Base-by-base conservation (phyloP, 2,113 vertebrate genomes). In the Austrofundulus limnaeus region DNA sequence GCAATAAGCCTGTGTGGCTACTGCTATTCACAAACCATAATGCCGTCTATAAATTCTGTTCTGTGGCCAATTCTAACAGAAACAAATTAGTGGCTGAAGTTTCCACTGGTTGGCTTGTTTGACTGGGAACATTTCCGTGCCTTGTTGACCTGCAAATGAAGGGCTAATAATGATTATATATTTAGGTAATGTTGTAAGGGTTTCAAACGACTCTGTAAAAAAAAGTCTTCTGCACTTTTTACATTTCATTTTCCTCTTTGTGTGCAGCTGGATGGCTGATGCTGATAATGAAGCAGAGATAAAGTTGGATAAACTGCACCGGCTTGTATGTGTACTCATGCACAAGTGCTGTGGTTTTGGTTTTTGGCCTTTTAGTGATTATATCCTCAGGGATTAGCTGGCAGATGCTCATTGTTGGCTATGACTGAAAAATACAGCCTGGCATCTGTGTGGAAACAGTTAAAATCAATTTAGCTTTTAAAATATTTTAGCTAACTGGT, bases 11-110 rank as follows among this genome's bases (percentile, higher is more conserved):
- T 17, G 25, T 41, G 46, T 64, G 69, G 75, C 80, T 75, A 50
- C 51, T 70, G 58, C 76, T 60, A 70, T 85, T 86, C 70, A 73
- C 48, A 72, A 52, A 28, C 54, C 73, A 80, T 73, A 60, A 72
- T 75, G 65, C 55, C 19, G 15, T 31, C 61, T 61, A 38, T 71
- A 68, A 62, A 80, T 78, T 78, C 16, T 49, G 66, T 28, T 75
- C 50, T 39, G 23, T 49, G 61, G 66, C 66, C 50, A 38, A 82
- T 60, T 59, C 21, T 47, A 81, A 69, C 54, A 20, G 53, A 28
- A 69, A 49, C 55, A 74, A 74, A 87, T 81, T 62, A 64, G 75
- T 45, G 13, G 50, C 59, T 64, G 72, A 66, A 69, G 54, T 48
- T 61, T 67, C 60, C 48, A 59, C 61, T 20, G 37, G 38, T 47